Conservation (phyloP, 2,888 invertebrate species). For the Cheilosia vulpina region DNA sequence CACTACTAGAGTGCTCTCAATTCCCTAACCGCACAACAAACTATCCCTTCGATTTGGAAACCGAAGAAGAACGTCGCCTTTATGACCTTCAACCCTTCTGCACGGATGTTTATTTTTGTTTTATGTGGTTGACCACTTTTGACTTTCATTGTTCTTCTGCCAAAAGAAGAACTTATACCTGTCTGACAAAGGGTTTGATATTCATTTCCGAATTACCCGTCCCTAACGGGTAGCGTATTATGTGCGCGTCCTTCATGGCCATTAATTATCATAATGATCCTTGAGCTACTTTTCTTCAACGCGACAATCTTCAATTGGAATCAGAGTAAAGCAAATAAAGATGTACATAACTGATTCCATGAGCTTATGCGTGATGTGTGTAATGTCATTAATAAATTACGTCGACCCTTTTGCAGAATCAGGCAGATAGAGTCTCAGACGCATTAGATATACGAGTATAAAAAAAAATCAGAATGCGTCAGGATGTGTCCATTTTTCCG, state of each 20-base stretch:
- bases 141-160: constrained; percentile 50
- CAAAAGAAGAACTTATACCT: constrained; percentile 26
- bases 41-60: constrained; percentile 32
- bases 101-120: constrained; percentile 73
- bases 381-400: constrained; percentile 73
- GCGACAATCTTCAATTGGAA: constrained; percentile 70
- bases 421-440: constrained; percentile 3
- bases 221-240: constrained; percentile 18
- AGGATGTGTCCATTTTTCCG: constrained; percentile 62
- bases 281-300: constrained; percentile 57
- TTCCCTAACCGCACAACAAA: constrained; percentile 49
- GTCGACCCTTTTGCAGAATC: constrained; percentile 44
- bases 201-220: constrained; percentile 1
- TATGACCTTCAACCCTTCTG: constrained; percentile 71
- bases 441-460: neutral
- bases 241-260: constrained; percentile 56
- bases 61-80: constrained; percentile 38
- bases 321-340: constrained; percentile 68
- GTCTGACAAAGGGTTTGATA: constrained; percentile 38
- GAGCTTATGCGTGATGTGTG: constrained; percentile 62
- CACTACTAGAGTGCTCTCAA: constrained; percentile 46
- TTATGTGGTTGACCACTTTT: constrained; percentile 75
- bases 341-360: constrained; percentile 42
- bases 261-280: constrained; percentile 74
- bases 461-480: constrained; percentile 28